phyloP scores from a whole-genome alignment of 2,888 invertebrate genomes.

The Drosophila borborema region DNA sequence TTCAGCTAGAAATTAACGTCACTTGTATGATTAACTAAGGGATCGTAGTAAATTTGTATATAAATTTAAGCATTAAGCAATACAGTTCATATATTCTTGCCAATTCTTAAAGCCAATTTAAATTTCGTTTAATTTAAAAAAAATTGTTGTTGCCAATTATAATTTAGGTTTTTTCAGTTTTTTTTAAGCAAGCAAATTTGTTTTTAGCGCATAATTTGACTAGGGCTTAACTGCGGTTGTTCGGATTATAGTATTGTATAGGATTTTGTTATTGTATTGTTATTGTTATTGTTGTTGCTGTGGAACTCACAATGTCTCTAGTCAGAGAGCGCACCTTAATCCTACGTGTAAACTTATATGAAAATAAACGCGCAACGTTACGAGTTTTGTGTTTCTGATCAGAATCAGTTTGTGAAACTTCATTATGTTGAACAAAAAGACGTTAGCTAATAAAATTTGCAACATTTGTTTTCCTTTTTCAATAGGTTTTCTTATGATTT shows the following conservation, averaged over 20 bases:
- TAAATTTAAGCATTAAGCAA: constrained; percentile 42
- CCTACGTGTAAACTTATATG: constrained; percentile 81
- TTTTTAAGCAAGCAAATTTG: constrained; percentile 52
- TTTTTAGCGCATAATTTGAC: constrained; percentile 40
- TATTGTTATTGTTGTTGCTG: constrained; percentile 20
- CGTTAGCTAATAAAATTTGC: constrained; percentile 44
- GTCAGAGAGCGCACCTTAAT: constrained; percentile 82
- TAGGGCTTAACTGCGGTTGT: constrained; percentile 24
- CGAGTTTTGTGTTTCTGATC: constrained; percentile 35
- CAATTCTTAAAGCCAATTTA: constrained; percentile 49
- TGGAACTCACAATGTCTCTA: constrained; percentile 82
- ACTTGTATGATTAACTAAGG: constrained; percentile 31
- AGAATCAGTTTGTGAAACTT: constrained; percentile 30
- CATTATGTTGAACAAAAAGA: constrained; percentile 46
- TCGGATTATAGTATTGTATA: constrained; percentile 18
- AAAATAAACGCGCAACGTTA: constrained; percentile 73
- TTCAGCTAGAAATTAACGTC: constrained; percentile 48
- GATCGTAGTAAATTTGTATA: constrained; percentile 10
- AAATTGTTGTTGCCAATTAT: constrained; percentile 13
- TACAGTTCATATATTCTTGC: constrained; percentile 26
- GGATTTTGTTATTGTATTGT: constrained; percentile 8
- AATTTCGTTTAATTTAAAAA: background rate
- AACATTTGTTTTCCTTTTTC: constrained; percentile 50
- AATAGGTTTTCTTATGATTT: constrained; percentile 4
- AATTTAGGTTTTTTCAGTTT: background rate